These are phyloP conservation scores for Noctua janthe DNA, from an alignment of 2,888 invertebrate species.

Conservation along the genomic window DNA sequence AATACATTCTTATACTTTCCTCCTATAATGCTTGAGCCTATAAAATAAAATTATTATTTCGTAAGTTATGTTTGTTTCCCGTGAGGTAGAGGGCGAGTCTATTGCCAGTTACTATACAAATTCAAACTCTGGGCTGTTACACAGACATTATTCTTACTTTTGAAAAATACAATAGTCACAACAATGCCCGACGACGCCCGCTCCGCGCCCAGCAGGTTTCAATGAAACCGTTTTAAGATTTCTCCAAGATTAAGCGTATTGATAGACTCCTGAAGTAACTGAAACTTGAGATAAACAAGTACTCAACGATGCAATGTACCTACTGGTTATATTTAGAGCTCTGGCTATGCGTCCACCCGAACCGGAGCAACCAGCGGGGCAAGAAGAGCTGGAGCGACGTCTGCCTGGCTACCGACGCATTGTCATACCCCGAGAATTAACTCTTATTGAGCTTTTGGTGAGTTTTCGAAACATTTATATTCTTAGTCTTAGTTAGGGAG, in stretches of 20 bases:
- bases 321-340: slow-evolving; percentile 72
- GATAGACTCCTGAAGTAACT: not conserved
- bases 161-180: not conserved
- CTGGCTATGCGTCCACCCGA: slow-evolving; percentile 87
- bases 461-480: slow-evolving; percentile 56
- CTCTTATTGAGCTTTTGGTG: slow-evolving; percentile 91
- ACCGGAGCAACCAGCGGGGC: slow-evolving; percentile 85
- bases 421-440: slow-evolving; percentile 90
- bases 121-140: not conserved
- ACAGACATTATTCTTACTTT: not conserved
- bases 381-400: slow-evolving; percentile 86
- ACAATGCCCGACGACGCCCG: not conserved
- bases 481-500: too few relatives aligned
- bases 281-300: not conserved
- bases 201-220: not conserved
- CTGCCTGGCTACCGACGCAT: slow-evolving; percentile 90
- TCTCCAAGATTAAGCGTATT: not conserved
- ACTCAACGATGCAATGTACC: not conserved
- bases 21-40: not conserved
- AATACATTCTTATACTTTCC: not conserved
- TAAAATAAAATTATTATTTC: not conserved
- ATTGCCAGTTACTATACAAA: not conserved
- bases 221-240: not conserved
- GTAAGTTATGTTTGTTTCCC: not conserved
- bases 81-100: not conserved